Percentiles rank a stretch among this genome's conserved stretches.
phyloP scores from a whole-genome alignment of 2,797 vertebrate species.

The Coracias cyanogaster region DNA sequence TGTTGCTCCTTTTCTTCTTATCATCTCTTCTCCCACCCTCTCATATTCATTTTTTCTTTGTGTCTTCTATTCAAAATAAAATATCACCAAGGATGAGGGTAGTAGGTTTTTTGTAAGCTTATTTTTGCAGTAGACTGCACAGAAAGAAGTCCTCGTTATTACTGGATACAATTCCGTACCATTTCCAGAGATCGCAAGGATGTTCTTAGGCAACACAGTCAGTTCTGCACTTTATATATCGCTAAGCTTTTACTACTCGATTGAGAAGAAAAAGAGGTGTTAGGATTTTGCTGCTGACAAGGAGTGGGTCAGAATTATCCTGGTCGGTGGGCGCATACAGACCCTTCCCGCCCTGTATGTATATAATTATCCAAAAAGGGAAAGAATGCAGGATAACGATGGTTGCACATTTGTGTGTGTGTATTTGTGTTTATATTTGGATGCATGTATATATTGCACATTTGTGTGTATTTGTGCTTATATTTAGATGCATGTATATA shows the following conservation, averaged over 20 bases:
- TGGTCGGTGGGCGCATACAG: too few species aligned
- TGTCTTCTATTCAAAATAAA: not conserved
- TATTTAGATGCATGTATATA: fast-evolving
- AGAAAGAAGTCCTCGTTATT: not conserved
- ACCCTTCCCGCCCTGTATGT: fast-evolving
- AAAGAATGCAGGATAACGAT: not conserved
- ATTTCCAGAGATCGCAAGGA: not conserved
- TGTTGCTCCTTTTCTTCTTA: not conserved
- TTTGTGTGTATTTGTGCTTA: not conserved
- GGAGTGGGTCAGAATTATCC: not conserved
- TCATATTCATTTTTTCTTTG: not conserved
- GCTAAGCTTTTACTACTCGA: not conserved
- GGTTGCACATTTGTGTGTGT: not conserved
- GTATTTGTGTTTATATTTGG: not conserved
- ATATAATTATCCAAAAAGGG: not conserved
- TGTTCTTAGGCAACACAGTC: not conserved
- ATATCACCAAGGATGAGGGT: not conserved
- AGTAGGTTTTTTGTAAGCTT: not conserved
- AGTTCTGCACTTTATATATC: not conserved
- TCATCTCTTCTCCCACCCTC: not conserved
- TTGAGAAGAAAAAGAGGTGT: not conserved
- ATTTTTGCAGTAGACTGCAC: not conserved
- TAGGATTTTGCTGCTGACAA: not conserved
- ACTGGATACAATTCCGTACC: not conserved
- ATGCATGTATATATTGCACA: fast-evolving